Evolutionary conservation across 2,797 vertebrate genomes (phyloP), one percentile per base, ranked within the genome.

Genomic region (Spizella passerina): DNA sequence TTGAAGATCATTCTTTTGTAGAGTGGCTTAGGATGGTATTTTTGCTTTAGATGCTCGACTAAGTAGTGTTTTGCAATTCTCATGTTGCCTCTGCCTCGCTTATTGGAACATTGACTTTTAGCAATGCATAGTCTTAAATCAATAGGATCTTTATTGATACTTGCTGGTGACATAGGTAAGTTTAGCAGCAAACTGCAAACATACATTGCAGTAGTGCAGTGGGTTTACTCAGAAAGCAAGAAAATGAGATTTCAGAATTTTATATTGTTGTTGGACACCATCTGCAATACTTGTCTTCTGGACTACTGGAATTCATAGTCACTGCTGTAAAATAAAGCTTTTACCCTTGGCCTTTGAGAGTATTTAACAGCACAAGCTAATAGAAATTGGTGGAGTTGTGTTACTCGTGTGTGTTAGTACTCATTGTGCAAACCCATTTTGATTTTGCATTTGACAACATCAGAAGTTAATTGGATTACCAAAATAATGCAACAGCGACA

Each of bases 61-160:
- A 88, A 73, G 38, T 39, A 55, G 34, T 16, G 6, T 36, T 86
- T 73, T 50, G 63, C 49, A 82, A 27, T 87, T 94, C 72, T 88
- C 59, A 55, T 88, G 70, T 90, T 14, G 18, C 64, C 70, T 96
- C 78, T 97, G 56, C 88, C 95, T 69, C 70, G 75, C 82, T 55
- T 96, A 46, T 88, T 93, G 90, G 56, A 97, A 90, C 88, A 60
- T 26, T 88, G 88, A 88, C 86, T 97, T 94, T 83, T 91, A 88
- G 41, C 23, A 60, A 11, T 30, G 22, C 59, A 39, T 21, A 32
- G 36, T 80, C 56, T 86, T 90, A 71, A 93, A 91, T 97, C 87
- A 68, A 14, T 94, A 57, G 55, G 82, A 27, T 93, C 78, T 83
- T 91, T 94, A 88, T 80, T 95, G 65, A 29, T 46, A 39, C n/a